Conservation (phyloP, 2,888 invertebrate genomes). For the Pteria penguin region DNA sequence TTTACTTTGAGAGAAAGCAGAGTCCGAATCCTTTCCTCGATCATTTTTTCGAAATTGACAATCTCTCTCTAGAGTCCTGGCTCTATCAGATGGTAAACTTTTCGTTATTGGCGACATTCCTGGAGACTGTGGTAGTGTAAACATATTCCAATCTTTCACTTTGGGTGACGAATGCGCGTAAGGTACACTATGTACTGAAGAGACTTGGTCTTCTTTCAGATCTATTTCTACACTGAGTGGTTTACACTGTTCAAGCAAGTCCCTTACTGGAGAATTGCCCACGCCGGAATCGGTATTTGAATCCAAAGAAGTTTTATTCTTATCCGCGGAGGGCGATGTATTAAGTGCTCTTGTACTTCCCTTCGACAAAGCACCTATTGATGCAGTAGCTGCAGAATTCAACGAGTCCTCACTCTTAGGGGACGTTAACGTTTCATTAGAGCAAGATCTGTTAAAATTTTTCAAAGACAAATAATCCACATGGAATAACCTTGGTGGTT, state of each 20-base stretch:
- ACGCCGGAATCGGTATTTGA: neutral
- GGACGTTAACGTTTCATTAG: neutral
- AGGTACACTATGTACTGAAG: neutral
- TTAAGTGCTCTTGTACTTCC: too few species aligned
- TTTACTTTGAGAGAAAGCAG: neutral
- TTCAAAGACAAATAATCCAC: neutral
- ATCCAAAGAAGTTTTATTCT: neutral
- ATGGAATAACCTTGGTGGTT: slow-evolving; percentile 52
- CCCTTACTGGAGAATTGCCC: neutral
- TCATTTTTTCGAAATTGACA: too few species aligned
- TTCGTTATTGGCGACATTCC: slow-evolving; percentile 9
- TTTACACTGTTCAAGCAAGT: neutral
- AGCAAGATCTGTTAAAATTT: neutral
- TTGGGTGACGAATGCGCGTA: slow-evolving; percentile 27
- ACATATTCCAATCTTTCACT: neutral
- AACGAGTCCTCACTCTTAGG: neutral
- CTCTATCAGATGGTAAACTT: too few species aligned
- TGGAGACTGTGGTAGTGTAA: slow-evolving; percentile 4
- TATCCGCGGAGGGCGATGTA: neutral
- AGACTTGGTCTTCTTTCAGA: neutral
- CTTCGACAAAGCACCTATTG: neutral
- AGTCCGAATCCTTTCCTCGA: too few species aligned
- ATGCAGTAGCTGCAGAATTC: neutral
- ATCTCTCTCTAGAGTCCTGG: too few species aligned
- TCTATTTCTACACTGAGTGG: neutral